Evolutionary conservation across 2,888 invertebrate genomes (phyloP), one percentile per base, ranked within the genome.

Genomic region (Augochlorella aurata): DNA sequence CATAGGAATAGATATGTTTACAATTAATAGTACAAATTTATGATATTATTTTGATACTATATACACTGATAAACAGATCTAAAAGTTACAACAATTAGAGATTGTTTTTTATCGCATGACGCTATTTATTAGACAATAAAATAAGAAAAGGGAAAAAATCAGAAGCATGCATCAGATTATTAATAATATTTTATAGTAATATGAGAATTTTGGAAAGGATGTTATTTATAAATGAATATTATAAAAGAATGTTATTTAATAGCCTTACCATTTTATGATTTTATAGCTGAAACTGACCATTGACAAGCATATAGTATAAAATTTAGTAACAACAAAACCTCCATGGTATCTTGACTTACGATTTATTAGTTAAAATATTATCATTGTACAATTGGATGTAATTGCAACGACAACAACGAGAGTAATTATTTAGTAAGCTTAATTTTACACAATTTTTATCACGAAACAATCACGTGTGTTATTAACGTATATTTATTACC

Each of bases 221-320:
- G 38, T 54, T 18, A n/a, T 29, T 61, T 38, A 38, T 38, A 38
- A 38, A 38, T 38, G 38, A 38, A 38, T 38, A 7, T 38, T 38
- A 38, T 38, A 14, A 67, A 12, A 9, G 65, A 52, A 61, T 67
- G 58, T 24, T 16, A 47, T 21, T 67, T 70, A 29, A 58, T 58
- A 16, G 21, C 81, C 89, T 90, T 81, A 92, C 92, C 92, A 92
- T 92, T 89, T 91, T 92, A 91, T 81, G 88, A 90, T 85, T 89
- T 77, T 80, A 82, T 88, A 81, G 77, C 72, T 79, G 74, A 85
- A 83, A 88, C 77, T 82, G 83, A 87, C 88, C 84, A 88, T 83
- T 85, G 89, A 89, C 86, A 87, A 90, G 80, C 86, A 89, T 84
- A 90, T 85, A 89, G 86, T 83, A 88, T 87, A 79, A 86, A 89